These are phyloP conservation scores for Lerista edwardsae DNA, from an alignment of 2,797 vertebrate genomes.

Conservation along the genomic window DNA sequence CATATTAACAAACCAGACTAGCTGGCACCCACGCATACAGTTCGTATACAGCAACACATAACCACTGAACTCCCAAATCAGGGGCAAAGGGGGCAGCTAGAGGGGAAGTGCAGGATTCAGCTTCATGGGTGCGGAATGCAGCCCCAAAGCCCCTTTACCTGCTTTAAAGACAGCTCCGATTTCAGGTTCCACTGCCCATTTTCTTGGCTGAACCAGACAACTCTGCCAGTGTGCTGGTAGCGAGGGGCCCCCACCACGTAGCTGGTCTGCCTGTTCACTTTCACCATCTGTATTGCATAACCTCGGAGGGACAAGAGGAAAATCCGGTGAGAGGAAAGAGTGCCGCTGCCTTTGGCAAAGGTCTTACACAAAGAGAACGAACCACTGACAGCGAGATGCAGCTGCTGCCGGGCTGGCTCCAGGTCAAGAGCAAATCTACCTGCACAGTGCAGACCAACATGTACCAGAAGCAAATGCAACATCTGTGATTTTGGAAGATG, in stretches of 20 bases:
- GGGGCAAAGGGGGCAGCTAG: no score
- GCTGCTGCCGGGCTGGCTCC: neutral
- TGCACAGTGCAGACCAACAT: no score
- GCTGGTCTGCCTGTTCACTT: neutral
- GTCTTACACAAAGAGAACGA: neutral
- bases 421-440: neutral
- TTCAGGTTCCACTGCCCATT: slow-evolving; percentile 41
- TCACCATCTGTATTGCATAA: slow-evolving; percentile 54
- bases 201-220: slow-evolving; percentile 74
- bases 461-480: neutral
- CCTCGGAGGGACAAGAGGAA: slow-evolving; percentile 42
- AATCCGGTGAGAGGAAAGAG: neutral
- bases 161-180: slow-evolving; percentile 13
- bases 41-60: no score
- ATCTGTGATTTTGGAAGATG: no score
- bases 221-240: slow-evolving; percentile 78
- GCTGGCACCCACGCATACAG: neutral
- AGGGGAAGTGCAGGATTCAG: no score
- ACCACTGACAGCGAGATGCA: neutral
- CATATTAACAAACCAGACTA: no score
- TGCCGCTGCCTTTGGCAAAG: no score
- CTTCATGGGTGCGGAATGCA: neutral
- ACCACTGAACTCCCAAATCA: no score
- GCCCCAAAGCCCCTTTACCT: slow-evolving; percentile 54
- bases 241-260: slow-evolving; percentile 81